Percentiles rank a stretch among this genome's conserved stretches.
Evolutionary conservation across 2,888 invertebrate species (phyloP).

Genomic region (Anthoptus insignis): DNA sequence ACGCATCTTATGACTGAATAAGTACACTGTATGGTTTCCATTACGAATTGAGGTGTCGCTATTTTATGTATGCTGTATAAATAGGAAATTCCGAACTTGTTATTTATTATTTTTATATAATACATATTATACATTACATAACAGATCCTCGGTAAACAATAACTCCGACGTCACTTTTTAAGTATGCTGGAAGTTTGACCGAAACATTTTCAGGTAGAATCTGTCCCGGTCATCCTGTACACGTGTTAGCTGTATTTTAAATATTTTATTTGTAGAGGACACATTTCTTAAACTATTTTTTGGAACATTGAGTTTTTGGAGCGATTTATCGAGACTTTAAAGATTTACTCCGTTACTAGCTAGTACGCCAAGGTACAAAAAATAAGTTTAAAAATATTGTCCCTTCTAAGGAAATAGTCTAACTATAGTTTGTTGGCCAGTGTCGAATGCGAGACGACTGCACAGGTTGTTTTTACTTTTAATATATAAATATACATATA

Average conservation of each 20-base stretch:
- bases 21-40: constrained; percentile 40
- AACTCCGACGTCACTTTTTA: constrained; percentile 12
- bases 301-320: constrained; percentile 28
- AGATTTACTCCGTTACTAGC: neutral
- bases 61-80: constrained; percentile 22
- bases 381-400: constrained; percentile 29
- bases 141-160: constrained; percentile 13
- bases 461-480: constrained; percentile 29
- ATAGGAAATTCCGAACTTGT: constrained; percentile 30
- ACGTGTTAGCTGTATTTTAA: constrained; percentile 30
- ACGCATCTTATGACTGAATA: constrained; percentile 48
- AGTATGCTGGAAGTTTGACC: constrained; percentile 12
- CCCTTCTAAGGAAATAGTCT: constrained; percentile 41
- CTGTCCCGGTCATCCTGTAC: constrained; percentile 11
- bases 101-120: constrained; percentile 30
- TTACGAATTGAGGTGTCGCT: constrained; percentile 7
- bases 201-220: neutral
- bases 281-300: constrained; percentile 42
- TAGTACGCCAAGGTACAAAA: constrained; percentile 17
- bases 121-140: constrained; percentile 26
- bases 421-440: constrained; percentile 46
- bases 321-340: constrained; percentile 4
- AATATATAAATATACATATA: too few relatives aligned
- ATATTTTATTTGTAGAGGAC: constrained; percentile 52
- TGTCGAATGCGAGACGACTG: constrained; percentile 38